Evolutionary conservation across 2,888 invertebrate genomes (phyloP), one percentile per base, ranked within the genome.

Genomic region (Aspidiotus rigidus): DNA sequence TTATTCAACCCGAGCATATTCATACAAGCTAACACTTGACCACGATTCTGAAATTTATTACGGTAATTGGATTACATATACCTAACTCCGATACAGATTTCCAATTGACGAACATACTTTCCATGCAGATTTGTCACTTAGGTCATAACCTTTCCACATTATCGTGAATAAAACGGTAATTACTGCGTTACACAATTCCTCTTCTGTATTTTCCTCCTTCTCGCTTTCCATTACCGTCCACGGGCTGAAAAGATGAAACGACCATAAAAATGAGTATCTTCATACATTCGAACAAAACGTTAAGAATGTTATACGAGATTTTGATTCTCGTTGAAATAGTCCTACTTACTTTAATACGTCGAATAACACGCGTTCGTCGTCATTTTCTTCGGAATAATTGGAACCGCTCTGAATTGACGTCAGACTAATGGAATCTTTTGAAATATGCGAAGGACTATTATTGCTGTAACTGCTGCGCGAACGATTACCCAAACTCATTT

Each of bases 131-230:
- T 79, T 79, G 73, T 80, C 79, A 39, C 82, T 81, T 61, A 82
- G 82, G 67, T 81, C 80, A 17, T 84, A 79, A 15, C 85, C 85
- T 72, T 83, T 80, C 84, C 84, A 85, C 75, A 84, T 79, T 0
- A 85, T 77, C 9, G 82, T 83, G 72, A 83, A 82, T 53, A 84
- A 75, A 60, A 83, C 80, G 73, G 83, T 82, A 1, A 83, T 79
- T 9, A 84, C 80, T 69, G 83, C 77, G 75, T 83, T 82, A 41
- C 82, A 82, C 61, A 85, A 76, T 73, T 84, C 84, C 72, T 84
- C 83, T 69, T 82, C 81, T 71, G 77, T 79, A 73, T 81, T 80
- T 78, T 80, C 74, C 61, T 72, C 73, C 64, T 76, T 75, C 60
- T 74, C 74, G 17, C 73, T 73, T 70, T 76, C 75, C 61, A 76